Base-by-base conservation (phyloP, 2,888 invertebrate species). In the Meandrusa payeni region DNA sequence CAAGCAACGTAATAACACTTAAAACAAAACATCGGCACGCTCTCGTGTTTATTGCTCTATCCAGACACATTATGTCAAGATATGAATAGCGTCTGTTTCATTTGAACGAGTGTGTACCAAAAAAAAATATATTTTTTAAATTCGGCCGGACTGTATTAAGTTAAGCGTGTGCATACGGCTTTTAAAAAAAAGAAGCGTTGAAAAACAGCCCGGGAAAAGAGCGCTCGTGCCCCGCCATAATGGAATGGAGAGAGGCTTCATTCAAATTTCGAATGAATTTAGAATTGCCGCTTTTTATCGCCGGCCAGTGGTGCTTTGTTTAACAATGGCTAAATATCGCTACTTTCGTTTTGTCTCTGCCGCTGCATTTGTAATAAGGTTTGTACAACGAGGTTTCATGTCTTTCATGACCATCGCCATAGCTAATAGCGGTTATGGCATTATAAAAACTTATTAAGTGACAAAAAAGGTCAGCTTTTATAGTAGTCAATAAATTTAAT, bases 141-240 rank as follows among this genome's bases (percentile, higher is more conserved):
- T 34, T 41, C 27, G 5, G 20, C 32, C 27, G 44, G 26, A 13
- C 44, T 6, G 31, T 48, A 42, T 40, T 54, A 55, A 52, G 50
- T 56, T 51, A 54, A 51, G 51, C 51, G 51, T 48, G 48, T 52
- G 49, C 51, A 51, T 48, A 53, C 47, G 38, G 40, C 28, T 33
- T 39, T 40, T 40, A 28, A 42, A 41, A 47, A 49, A 46, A 46
- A 42, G n/a, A 48, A 38, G 24, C 37, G 44, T 41, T 39, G 23
- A 51, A 57, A 57, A 63, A n/a, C n/a, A 61, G 54, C 56, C 60
- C 57, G 63, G 64, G 60, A 66, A 66, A 64, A 57, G 60, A 59
- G 59, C 55, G 62, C 56, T 52, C 61, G 57, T 60, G 62, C 54
- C 46, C 50, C 51, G 59, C 54, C 57, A 57, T 63, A 61, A 61